Base-by-base conservation (phyloP, 1,140 invertebrate species). In the Pachypsylla venusta region DNA sequence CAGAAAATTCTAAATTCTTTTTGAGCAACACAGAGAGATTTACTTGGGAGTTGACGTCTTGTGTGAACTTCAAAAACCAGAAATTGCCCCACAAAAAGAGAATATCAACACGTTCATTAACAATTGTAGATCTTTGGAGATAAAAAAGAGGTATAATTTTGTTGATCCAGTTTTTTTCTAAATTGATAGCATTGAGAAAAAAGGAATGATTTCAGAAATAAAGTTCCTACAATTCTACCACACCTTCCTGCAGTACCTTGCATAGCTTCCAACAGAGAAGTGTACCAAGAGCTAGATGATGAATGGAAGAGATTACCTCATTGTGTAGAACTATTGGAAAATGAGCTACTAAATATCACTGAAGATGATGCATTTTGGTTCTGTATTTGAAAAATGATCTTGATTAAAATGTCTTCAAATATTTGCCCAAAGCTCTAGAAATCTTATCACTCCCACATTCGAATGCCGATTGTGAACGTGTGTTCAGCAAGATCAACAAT, bases 391-490 rank as follows among this genome's bases (percentile, higher is more conserved):
- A 35, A 35, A 16, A 35, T 35, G 10, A 10, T 12, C 30, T 12
- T 10, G 30, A 35, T 16, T 12, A 35, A 35, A 35, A 16, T 35
- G 10, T 12, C 16, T 35, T 35, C 30, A 35, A 16, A 10, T 12
- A 12, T 16, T 35, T 35, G 10, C 30, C 16, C 10, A 35, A 35
- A 12, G 65, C 61, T 20, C 24, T 62, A 2, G 56, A 65, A 54
- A 26, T 58, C 25, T 57, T 65, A 55, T 55, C 61, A n/a, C 54
- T 63, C 2, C 61, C 63, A 3, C 61, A 63, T 59, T 42, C 61
- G 4, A 64, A 61, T 55, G 59, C 59, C 4, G 59, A 58, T 12
- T 58, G 61, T 54, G 59, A 63, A 40, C 25, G 59, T n/a, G 40
- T 63, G 14, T 64, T 64, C 25, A 53, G 28, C 14, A 57, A 58